Evolutionary conservation across 1,140 invertebrate genomes (phyloP).

Genomic region (Trichomalopsis sarcophagae): DNA sequence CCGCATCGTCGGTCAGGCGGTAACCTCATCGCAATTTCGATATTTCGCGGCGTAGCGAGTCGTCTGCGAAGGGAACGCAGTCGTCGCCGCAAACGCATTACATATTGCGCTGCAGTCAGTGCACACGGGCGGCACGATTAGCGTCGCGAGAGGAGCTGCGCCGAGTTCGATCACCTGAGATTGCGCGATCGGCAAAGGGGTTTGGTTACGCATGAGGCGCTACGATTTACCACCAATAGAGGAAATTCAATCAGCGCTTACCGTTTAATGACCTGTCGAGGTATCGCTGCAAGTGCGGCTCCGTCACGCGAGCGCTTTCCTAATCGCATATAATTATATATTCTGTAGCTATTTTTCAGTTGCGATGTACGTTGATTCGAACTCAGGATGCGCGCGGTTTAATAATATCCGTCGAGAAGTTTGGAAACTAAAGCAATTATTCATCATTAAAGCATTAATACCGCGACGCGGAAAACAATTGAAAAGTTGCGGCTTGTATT

Average conservation of each 20-base stretch:
- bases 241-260: constrained; percentile 6
- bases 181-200: not conserved
- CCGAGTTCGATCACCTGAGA: constrained; percentile 6
- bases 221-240: not conserved
- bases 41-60: not conserved
- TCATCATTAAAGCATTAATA: not conserved
- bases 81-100: not conserved
- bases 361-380: not conserved
- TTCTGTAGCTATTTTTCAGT: too few species aligned
- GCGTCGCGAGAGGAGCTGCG: not conserved
- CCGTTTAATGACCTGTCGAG: not conserved
- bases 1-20: not conserved
- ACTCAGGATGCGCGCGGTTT: not conserved
- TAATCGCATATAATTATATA: too few species aligned
- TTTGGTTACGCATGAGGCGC: not conserved
- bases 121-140: not conserved
- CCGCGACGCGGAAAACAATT: not conserved
- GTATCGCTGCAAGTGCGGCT: not conserved
- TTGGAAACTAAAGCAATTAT: not conserved
- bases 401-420: not conserved
- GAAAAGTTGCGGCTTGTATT: not conserved
- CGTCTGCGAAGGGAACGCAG: too few species aligned
- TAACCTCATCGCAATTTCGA: not conserved
- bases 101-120: not conserved
- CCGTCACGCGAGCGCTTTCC: not conserved